A percentile compares a stretch with the other conserved stretches of the same genome.
phyloP scores from a whole-genome alignment of 2,113 vertebrate species.

The Cnemophilus loriae region DNA sequence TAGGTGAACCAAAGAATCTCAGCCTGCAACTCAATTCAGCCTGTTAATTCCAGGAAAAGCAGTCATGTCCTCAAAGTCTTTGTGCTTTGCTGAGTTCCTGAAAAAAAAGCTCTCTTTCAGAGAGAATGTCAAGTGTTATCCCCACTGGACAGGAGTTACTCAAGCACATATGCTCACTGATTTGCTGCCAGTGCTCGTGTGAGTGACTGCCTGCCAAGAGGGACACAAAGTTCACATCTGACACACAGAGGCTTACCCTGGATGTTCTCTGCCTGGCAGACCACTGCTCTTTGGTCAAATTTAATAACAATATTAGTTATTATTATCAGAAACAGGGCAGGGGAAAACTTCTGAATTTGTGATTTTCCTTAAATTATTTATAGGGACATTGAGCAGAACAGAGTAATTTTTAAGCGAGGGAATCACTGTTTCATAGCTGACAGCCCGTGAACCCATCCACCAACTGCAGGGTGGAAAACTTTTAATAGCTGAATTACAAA shows the following conservation, averaged over 20 bases:
- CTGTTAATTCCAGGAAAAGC: background rate
- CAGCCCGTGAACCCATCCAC: background rate
- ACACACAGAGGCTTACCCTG: background rate
- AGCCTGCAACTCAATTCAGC: background rate
- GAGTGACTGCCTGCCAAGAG: background rate
- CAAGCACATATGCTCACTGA: background rate
- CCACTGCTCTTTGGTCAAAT: background rate
- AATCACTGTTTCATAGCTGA: background rate
- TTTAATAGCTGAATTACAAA: background rate
- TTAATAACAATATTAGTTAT: background rate
- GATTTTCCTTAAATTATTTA: background rate
- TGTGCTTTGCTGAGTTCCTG: background rate
- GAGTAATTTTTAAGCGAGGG: background rate
- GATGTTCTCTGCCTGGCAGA: background rate
- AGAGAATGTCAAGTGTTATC: background rate
- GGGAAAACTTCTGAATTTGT: background rate
- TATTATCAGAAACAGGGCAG: background rate
- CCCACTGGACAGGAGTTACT: background rate
- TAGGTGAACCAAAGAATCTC: background rate
- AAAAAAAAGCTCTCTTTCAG: constrained; percentile 8
- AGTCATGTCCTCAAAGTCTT: background rate
- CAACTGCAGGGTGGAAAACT: background rate
- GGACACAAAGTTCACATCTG: background rate
- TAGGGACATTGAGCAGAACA: background rate
- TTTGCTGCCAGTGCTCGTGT: background rate